Conservation (phyloP, 37 sponge, comb jelly and placozoan species). For the Crambe crambe region DNA sequence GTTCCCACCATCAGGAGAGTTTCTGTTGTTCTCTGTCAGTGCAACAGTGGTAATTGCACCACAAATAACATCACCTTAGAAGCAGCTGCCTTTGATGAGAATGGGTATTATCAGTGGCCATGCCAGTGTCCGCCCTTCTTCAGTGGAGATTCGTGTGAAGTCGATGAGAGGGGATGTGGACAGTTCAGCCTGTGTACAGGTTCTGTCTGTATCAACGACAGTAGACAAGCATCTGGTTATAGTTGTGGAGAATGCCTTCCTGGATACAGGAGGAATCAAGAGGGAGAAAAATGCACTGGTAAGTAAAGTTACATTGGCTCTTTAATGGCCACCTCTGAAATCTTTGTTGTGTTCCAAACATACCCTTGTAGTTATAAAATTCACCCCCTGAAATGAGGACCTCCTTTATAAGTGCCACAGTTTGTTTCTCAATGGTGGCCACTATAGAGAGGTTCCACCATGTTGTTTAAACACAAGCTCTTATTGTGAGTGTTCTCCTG, state of each 20-base stretch:
- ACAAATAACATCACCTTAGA: background rate
- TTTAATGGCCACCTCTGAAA: too few species aligned
- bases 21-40: slow-evolving; percentile 51
- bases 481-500: background rate
- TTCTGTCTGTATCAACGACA: slow-evolving; percentile 18
- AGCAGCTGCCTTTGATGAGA: background rate
- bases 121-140: slow-evolving; percentile 27
- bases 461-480: too few species aligned
- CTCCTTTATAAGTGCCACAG: too few species aligned
- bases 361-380: too few species aligned
- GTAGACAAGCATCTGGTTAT: slow-evolving; percentile 14
- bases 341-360: too few species aligned
- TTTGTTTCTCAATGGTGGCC: too few species aligned
- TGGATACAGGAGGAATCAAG: slow-evolving; percentile 15
- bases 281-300: slow-evolving; percentile 43
- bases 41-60: slow-evolving; percentile 46
- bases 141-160: slow-evolving; percentile 46
- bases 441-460: too few species aligned
- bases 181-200: slow-evolving; percentile 13
- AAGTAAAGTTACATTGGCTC: background rate
- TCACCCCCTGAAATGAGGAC: too few species aligned
- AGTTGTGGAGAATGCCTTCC: slow-evolving; percentile 15
- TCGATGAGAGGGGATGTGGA: slow-evolving; percentile 29
- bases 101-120: slow-evolving; percentile 18
- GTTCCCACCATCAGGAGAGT: background rate